Conservation (phyloP, 2,888 invertebrate species). For the Gasteruption jaculator region DNA sequence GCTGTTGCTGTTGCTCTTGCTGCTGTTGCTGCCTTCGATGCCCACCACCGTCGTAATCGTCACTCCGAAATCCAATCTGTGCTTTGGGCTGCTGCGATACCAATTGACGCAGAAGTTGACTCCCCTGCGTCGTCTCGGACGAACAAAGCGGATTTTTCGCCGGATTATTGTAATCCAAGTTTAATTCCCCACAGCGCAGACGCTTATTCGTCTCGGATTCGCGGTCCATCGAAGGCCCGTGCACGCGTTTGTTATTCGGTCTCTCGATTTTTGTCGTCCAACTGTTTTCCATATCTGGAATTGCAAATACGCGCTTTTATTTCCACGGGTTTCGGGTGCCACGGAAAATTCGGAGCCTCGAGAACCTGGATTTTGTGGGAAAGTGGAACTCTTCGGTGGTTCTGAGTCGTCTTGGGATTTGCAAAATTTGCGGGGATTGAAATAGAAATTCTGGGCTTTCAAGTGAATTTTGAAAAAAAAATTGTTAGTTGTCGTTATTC, state of each 20-base stretch:
- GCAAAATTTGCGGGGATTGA: too few species aligned
- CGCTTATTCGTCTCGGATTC: slow-evolving; percentile 38
- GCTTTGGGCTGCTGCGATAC: slow-evolving; percentile 48
- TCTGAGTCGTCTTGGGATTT: too few species aligned
- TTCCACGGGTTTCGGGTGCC: too few species aligned
- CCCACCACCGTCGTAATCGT: slow-evolving; percentile 25
- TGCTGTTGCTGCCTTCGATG: slow-evolving; percentile 37
- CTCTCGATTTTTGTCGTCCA: slow-evolving; percentile 29
- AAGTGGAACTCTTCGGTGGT: too few species aligned
- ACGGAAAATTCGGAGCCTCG: too few species aligned
- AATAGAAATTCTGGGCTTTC: too few species aligned
- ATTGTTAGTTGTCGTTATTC: too few species aligned
- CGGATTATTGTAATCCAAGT: slow-evolving; percentile 15
- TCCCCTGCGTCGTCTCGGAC: slow-evolving; percentile 23
- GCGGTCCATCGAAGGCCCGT: slow-evolving; percentile 27
- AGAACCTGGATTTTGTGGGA: too few species aligned
- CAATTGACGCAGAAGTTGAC: slow-evolving; percentile 59
- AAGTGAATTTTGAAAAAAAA: too few species aligned
- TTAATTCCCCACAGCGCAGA: slow-evolving; percentile 32
- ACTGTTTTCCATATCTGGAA: too few species aligned
- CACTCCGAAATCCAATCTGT: slow-evolving; percentile 3
- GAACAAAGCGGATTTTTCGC: slow-evolving; percentile 15
- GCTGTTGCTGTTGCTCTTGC: slow-evolving; percentile 1
- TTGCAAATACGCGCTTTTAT: too few species aligned
- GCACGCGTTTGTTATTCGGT: slow-evolving; percentile 39